Evolutionary conservation across 2,113 vertebrate genomes (phyloP).

Genomic region (Mobula hypostoma): DNA sequence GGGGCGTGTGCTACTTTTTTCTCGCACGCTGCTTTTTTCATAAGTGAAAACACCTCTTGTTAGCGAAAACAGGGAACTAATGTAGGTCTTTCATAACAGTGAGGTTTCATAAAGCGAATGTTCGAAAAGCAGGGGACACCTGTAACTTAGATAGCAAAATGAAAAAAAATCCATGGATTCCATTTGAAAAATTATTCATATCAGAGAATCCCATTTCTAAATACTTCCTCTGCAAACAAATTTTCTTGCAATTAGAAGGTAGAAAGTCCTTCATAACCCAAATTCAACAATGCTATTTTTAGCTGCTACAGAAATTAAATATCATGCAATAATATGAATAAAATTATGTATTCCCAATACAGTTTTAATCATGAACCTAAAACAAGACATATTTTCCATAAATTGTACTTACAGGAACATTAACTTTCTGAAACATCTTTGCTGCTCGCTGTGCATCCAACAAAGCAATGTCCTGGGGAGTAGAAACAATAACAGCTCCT

Average conservation of each 20-base stretch:
- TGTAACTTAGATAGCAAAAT: not conserved
- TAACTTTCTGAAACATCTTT: slow-evolving; percentile 93
- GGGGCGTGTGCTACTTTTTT: too few relatives aligned
- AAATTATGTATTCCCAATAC: not conserved
- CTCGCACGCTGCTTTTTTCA: too few relatives aligned
- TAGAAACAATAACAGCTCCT: slow-evolving; percentile 92
- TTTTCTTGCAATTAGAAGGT: not conserved
- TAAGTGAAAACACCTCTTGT: too few relatives aligned
- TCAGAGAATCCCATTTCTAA: not conserved
- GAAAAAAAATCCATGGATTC: not conserved
- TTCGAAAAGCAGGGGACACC: too few relatives aligned
- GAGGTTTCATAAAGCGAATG: too few relatives aligned
- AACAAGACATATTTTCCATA: not conserved
- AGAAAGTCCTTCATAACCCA: not conserved
- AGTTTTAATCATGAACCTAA: not conserved
- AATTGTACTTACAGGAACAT: slow-evolving; percentile 74
- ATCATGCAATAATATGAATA: not conserved
- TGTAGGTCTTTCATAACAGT: too few relatives aligned
- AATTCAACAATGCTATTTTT: not conserved
- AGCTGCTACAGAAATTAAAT: not conserved
- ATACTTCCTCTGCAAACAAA: not conserved
- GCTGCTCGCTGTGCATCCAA: slow-evolving; percentile 81
- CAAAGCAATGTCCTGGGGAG: slow-evolving; percentile 88
- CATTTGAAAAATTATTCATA: not conserved
- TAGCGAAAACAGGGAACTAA: too few relatives aligned